Evolutionary conservation across 2,888 invertebrate species (phyloP).

Genomic region (Ophion ventricosus): DNA sequence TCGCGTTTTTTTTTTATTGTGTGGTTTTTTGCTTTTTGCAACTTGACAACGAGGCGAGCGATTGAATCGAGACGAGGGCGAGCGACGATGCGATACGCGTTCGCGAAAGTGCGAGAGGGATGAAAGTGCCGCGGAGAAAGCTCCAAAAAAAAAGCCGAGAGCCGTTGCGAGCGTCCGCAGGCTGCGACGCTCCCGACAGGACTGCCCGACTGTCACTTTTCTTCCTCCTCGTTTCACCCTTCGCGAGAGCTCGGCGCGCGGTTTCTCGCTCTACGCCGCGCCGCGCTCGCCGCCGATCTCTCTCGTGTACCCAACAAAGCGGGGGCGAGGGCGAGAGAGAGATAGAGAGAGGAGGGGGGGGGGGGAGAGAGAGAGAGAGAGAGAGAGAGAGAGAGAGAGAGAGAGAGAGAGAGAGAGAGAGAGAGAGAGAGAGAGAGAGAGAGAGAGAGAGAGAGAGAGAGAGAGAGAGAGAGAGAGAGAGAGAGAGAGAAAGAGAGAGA

Average conservation of each 20-base stretch:
- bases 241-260: slow-evolving; percentile 58
- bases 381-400: slow-evolving; percentile 30
- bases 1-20: neutral
- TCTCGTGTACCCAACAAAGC: neutral
- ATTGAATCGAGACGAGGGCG: no score
- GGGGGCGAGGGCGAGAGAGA: slow-evolving; percentile 28
- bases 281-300: slow-evolving; percentile 44
- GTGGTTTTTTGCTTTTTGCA: neutral
- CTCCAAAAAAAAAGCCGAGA: slow-evolving; percentile 7
- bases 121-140: slow-evolving; percentile 6
- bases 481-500: slow-evolving; percentile 19
- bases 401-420: slow-evolving; percentile 5
- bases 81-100: neutral
- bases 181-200: slow-evolving; percentile 82
- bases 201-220: slow-evolving; percentile 78
- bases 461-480: slow-evolving; percentile 21
- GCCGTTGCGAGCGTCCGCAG: slow-evolving; percentile 79
- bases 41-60: no score
- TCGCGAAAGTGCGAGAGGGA: slow-evolving; percentile 29
- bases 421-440: slow-evolving; percentile 18
- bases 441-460: slow-evolving; percentile 22
- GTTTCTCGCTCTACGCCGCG: slow-evolving; percentile 69
- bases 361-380: neutral
- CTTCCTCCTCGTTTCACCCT: slow-evolving; percentile 67
- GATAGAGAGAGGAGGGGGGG: slow-evolving; percentile 14